Evolutionary conservation across 30 jellyfish, hydroid and myxozoan genomes (phyloP), one percentile per base, ranked within the genome.

Genomic region (Turritopsis rubra): DNA sequence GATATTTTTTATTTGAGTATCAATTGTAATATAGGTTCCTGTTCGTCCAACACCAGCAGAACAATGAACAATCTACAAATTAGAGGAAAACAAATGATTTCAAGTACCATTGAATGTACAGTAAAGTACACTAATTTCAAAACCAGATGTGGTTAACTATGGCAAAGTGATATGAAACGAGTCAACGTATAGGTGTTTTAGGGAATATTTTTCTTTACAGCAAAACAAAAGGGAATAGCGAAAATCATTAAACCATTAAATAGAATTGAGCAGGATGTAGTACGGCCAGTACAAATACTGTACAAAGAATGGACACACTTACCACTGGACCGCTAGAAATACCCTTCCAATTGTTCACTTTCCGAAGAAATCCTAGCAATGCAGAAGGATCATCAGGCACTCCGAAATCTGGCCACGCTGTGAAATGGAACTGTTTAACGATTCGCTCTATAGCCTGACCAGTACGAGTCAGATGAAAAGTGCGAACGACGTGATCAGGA

Each of bases 1-100:
- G n/a, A 93, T 79, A 53, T 90, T 72, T 65, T 89, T 93, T 76
- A 93, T 86, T 52, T 93, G 96, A 53, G 99, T 81, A 85, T 93
- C 99, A 29, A 93, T 85, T 0, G 88, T 92, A 29, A 93, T 89
- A 80, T 93, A 93, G 1, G 96, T 93, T 53, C 99, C 99, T 1
- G 99, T 88, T 5, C 99, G 86, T 20, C 99, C 99, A 28, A 93
- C 96, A 68, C 99, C 99, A 53, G 97, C 99, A 66, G 97, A 89
- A 70, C 99, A 93, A 83, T 93, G 99, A 1, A 93, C 94, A 72
- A 93, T 73, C 99, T 93, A 73, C 4, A 82, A 5, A 13, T 41
- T 3, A 41, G 60, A 41, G 13, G 60, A 41, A 41, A 41, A n/a
- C n/a, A n/a, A n/a, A n/a, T n/a, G n/a, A n/a, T n/a, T n/a, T n/a